These are phyloP conservation scores for Gorsachius goisagi DNA, from an alignment of 2,113 vertebrate species.

Conservation along the genomic window DNA sequence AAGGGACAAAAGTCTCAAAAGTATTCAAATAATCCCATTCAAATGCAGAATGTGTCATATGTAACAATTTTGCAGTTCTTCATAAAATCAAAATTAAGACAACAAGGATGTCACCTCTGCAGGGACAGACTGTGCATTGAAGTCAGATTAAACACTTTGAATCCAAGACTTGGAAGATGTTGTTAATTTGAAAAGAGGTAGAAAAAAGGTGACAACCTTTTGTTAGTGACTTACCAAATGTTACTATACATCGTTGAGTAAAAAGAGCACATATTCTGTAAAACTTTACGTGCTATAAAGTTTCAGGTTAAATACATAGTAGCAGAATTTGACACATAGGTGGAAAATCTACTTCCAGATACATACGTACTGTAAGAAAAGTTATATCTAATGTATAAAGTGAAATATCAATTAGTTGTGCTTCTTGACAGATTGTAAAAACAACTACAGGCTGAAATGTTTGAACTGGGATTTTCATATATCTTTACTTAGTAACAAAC, in stretches of 20 bases:
- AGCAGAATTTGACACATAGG: neutral
- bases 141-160: neutral
- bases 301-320: neutral
- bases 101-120: neutral
- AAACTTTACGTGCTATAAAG: neutral
- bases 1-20: neutral
- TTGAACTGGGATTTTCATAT: constrained; percentile 69
- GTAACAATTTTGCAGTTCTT: neutral
- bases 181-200: neutral
- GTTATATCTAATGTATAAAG: neutral
- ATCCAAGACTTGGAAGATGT: neutral
- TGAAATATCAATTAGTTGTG: constrained; percentile 56
- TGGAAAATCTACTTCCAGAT: constrained; percentile 40
- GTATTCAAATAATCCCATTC: neutral
- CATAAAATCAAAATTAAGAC: neutral
- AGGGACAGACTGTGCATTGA: neutral
- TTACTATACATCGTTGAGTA: neutral
- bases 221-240: neutral
- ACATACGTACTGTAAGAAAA: constrained; percentile 33
- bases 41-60: neutral
- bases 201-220: neutral
- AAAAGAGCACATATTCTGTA: neutral
- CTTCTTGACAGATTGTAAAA: constrained; percentile 67
- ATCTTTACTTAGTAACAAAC: constrained; percentile 56
- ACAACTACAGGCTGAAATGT: constrained; percentile 16